phyloP scores from a whole-genome alignment of 2,797 vertebrate genomes.

The Rhadinocentrus ornatus region DNA sequence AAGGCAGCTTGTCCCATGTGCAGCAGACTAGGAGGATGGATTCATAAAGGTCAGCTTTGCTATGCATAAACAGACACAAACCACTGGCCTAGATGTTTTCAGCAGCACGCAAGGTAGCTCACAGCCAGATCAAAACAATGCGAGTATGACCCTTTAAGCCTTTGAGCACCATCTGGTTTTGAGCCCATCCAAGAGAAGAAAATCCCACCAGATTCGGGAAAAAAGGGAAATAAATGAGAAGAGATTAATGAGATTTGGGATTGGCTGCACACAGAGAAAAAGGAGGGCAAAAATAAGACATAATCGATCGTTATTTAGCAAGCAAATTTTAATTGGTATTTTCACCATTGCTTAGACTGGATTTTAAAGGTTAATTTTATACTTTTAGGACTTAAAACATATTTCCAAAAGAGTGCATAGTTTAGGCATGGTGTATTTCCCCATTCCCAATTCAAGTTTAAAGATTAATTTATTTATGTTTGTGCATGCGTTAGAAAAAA shows the following conservation, averaged over 20 bases:
- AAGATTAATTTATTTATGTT: too few species aligned
- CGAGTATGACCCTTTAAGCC: slow-evolving; percentile 60
- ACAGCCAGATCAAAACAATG: slow-evolving; percentile 64
- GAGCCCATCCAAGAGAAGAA: slow-evolving; percentile 67
- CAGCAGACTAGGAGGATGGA: slow-evolving; percentile 55
- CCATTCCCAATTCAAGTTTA: too few species aligned
- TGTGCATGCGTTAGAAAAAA: too few species aligned
- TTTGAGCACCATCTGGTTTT: slow-evolving; percentile 67
- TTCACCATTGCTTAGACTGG: background rate
- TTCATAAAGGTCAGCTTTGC: slow-evolving; percentile 63
- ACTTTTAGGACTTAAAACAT: too few species aligned
- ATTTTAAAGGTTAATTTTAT: too few species aligned
- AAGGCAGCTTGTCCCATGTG: slow-evolving; percentile 42
- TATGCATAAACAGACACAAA: slow-evolving; percentile 67
- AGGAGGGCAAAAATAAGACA: background rate
- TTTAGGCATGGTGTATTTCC: too few species aligned
- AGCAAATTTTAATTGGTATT: background rate
- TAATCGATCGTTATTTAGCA: background rate
- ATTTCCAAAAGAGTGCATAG: too few species aligned
- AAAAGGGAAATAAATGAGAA: slow-evolving; percentile 36
- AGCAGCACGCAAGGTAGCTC: slow-evolving; percentile 54
- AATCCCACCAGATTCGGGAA: slow-evolving; percentile 66
- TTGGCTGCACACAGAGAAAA: slow-evolving; percentile 1
- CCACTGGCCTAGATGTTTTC: slow-evolving; percentile 63
- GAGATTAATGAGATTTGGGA: slow-evolving; percentile 17